Evolutionary conservation across 2,113 vertebrate species (phyloP), one percentile per base, ranked within the genome.

Genomic region (Nycticebus coucang): DNA sequence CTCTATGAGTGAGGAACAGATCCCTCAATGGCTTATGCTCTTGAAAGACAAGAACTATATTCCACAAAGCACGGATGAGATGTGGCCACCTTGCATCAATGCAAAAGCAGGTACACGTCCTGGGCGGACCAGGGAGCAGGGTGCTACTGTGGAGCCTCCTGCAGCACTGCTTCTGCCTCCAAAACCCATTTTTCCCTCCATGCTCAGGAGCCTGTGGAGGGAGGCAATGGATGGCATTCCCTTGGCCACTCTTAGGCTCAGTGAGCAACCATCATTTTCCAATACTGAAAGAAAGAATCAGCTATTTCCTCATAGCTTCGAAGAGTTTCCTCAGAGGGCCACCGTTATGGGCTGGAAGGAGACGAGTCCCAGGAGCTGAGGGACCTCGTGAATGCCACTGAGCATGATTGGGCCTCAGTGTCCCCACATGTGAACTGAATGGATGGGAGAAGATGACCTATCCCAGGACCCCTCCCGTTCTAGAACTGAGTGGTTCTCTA

Each of bases 1-100:
- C 59, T 95, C 30, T 35, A 62, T 62, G 13, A 12, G 14, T 80
- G 10, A 79, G 21, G n/a, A 45, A 8, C 28, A 35, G 11, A 71
- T n/a, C n/a, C 5, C 21, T 35, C 57, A 5, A 2, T 10, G 37
- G 35, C 22, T 83, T 37, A 57, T 2, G 4, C 17, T 28, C 62
- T 80, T 77, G 26, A 60, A 68, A 14, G 30, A 84, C 45, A 30
- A 72, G 18, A 53, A 35, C 26, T 18, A 4, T 33, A 30, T 75
- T 53, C 28, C 11, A 45, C 41, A 59, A 50, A 84, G 71, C 13
- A 8, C 1, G 14, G 37, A 7, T 0, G 11, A 45, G 66, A 33
- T 21, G 15, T 7, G 60, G 35, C 12, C 33, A 41, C 33, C n/a
- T 64, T n/a, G 50, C 18, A 26, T 80, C 79, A 71, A 17, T 0